A percentile compares a stretch with the other conserved stretches of the same genome.
phyloP scores from a whole-genome alignment of 2,888 invertebrate genomes.

The Hirtodrosophila duncani region DNA sequence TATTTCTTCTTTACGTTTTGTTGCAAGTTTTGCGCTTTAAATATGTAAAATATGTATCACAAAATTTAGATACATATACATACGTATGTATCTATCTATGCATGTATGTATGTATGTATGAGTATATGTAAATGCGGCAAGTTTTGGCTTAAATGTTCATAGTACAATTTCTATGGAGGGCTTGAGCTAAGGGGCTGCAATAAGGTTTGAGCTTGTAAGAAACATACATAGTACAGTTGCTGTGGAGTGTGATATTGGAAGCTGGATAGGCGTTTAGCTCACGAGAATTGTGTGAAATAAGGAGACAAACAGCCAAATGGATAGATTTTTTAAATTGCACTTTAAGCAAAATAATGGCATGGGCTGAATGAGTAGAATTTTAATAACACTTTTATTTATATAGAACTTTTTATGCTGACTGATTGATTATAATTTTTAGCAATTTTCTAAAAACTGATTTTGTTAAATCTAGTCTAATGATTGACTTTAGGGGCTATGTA shows the following conservation, averaged over 20 bases:
- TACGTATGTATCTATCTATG: conserved; percentile 9
- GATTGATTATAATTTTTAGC: too few relatives aligned
- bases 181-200: conserved; percentile 42
- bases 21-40: conserved; percentile 41
- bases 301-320: conserved; percentile 31
- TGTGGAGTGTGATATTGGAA: conserved; percentile 35
- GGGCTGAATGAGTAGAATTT: too few relatives aligned
- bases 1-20: conserved; percentile 20
- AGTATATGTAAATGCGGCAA: conserved; percentile 29
- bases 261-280: conserved; percentile 51
- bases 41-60: conserved; percentile 61
- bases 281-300: conserved; percentile 20
- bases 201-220: conserved; percentile 67
- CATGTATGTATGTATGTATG: background rate
- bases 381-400: too few relatives aligned
- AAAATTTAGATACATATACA: conserved; percentile 4
- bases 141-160: conserved; percentile 40
- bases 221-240: conserved; percentile 64
- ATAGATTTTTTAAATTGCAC: too few relatives aligned
- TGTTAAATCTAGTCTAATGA: too few relatives aligned
- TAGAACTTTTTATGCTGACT: too few relatives aligned
- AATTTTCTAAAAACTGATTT: too few relatives aligned
- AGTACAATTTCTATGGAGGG: conserved; percentile 39
- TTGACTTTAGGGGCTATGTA: too few relatives aligned
- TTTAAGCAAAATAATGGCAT: too few relatives aligned